Evolutionary conservation across 35 echinoderm and acorn worm species (phyloP).

Genomic region (Lytechinus variegatus): DNA sequence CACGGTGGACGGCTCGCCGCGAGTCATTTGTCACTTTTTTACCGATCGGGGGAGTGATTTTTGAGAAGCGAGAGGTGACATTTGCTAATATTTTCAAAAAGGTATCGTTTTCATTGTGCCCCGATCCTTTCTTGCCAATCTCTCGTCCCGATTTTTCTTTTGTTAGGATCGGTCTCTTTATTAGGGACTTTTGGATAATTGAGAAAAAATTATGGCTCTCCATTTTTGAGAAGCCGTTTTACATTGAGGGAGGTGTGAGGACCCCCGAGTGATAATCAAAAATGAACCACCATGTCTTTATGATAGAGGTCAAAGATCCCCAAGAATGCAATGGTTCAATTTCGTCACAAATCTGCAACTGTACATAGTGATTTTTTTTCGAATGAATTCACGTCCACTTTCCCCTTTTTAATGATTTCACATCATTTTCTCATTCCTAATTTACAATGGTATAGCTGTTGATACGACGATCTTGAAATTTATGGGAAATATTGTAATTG

Average conservation of each 20-base stretch:
- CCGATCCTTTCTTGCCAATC: not conserved
- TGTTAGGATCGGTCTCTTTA: not conserved
- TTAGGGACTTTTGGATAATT: not conserved
- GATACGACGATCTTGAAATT: too few species aligned
- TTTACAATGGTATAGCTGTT: too few species aligned
- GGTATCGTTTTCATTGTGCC: slow-evolving; percentile 35
- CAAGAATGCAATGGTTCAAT: not conserved
- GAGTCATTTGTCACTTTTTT: not conserved
- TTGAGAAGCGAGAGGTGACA: slow-evolving; percentile 9
- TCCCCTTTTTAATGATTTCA: not conserved
- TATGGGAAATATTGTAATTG: too few species aligned
- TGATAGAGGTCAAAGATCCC: not conserved
- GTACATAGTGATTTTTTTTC: not conserved
- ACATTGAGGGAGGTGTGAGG: slow-evolving; percentile 23
- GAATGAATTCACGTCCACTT: not conserved
- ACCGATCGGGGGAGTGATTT: not conserved
- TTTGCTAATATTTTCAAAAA: slow-evolving; percentile 33
- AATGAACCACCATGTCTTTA: slow-evolving; percentile 20
- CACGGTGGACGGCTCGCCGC: not conserved
- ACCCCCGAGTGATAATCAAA: slow-evolving; percentile 38
- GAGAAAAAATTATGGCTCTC: slow-evolving; percentile 37
- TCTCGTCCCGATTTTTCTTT: not conserved
- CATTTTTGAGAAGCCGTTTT: slow-evolving; percentile 14
- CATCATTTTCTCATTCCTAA: too few species aligned
- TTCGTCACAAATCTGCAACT: not conserved